Base-by-base conservation (phyloP, 2,888 invertebrate species). In the Netelia melanura region DNA sequence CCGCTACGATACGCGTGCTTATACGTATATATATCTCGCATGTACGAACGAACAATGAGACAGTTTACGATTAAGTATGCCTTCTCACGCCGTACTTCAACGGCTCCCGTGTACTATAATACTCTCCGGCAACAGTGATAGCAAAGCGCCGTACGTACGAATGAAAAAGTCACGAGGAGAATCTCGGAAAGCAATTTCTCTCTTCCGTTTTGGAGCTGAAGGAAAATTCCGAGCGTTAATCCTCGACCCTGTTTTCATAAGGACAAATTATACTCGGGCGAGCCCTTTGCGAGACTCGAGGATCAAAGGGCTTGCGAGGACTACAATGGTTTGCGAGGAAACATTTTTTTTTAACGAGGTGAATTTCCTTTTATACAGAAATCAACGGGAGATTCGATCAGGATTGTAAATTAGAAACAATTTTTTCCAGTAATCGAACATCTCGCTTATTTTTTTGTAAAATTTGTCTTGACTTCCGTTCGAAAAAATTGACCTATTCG, bases 11-110 rank as follows among this genome's bases (percentile, higher is more conserved):
- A 58, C 44, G 10, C 62, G 72, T 61, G 52, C 62, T 52, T 81
- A 21, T n/a, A 38, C 21, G 14, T 64, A 64, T n/a, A 62, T 25
- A 58, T 30, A 9, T n/a, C 64, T 38, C n/a, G 30, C 6, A 14
- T 25, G 38, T 30, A 64, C 38, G 30, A 43, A 58, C 68, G 72
- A 84, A 81, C 84, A 84, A 80, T 84, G 77, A 81, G 80, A 84
- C 81, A 72, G 77, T 84, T 81, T 76, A 74, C 76, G 81, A 84
- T 84, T 81, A 72, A 81, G 81, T 74, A 68, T 52, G 62, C 76
- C 77, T 84, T 84, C 84, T 84, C 81, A 84, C 77, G 77, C 56
- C 62, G 77, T 65, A 77, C 43, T 68, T 70, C 10, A 70, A 70
- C 38, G 62, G 38, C 38, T 38, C 38, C 38, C 62, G 5, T 5